A percentile compares a stretch with the other conserved stretches of the same genome.
These are phyloP conservation scores for Antechinus stuartii DNA, from an alignment of 2,113 vertebrate species.

Conservation along the genomic window DNA sequence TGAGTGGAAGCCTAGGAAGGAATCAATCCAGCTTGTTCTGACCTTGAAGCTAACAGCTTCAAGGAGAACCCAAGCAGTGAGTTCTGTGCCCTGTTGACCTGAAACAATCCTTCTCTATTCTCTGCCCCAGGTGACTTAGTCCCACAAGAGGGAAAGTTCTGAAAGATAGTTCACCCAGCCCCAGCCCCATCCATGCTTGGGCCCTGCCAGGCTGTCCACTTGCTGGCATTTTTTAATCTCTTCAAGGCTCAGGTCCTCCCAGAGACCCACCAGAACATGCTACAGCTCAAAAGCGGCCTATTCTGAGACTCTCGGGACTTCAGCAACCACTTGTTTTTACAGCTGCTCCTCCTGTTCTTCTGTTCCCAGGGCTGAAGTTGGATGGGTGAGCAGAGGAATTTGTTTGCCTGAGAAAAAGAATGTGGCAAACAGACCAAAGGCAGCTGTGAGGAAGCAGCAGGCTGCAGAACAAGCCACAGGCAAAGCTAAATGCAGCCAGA, in stretches of 20 bases:
- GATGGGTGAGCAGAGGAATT: conserved; percentile 77
- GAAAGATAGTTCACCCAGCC: neutral
- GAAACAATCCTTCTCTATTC: neutral
- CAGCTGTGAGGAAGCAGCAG: neutral
- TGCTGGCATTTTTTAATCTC: conserved; percentile 36
- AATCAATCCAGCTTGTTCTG: neutral
- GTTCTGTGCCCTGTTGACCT: neutral
- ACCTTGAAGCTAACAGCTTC: neutral
- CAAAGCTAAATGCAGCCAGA: conserved; percentile 44
- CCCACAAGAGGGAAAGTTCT: neutral
- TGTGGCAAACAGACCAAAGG: conserved; percentile 61
- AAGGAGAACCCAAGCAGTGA: neutral
- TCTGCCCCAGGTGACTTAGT: neutral
- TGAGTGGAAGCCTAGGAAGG: neutral
- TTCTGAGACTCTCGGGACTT: conserved; percentile 70
- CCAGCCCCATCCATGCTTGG: conserved; percentile 50
- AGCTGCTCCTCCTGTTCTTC: conserved; percentile 79
- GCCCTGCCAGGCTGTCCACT: conserved; percentile 58
- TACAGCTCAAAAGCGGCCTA: conserved; percentile 77
- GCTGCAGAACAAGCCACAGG: conserved; percentile 44
- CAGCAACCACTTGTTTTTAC: conserved; percentile 83
- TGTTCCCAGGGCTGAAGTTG: conserved; percentile 58
- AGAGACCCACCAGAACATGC: conserved; percentile 41
- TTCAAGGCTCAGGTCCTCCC: conserved; percentile 50
- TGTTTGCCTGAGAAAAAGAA: conserved; percentile 75